Base-by-base conservation (phyloP, 2,888 invertebrate genomes). In the Aethes cnicana region DNA sequence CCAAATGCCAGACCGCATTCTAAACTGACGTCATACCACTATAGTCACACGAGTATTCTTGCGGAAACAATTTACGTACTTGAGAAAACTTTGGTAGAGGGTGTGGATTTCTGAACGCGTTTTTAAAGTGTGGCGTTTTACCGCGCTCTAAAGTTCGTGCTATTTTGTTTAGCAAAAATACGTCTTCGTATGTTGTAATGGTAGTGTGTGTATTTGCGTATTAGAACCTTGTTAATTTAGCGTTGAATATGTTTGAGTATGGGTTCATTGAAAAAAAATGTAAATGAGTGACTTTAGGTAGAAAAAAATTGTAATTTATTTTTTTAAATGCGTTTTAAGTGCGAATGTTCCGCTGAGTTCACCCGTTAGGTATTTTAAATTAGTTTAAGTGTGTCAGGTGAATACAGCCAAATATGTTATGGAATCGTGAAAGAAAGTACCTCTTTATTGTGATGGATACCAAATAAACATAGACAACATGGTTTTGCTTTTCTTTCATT, bases 381-480 rank as follows among this genome's bases (percentile, higher is more conserved):
- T 53, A 42, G 39, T 46, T 14, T 52, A 33, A 44, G 50, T 61
- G 59, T 50, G 47, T 48, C 58, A 63, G 52, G 56, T 59, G 63
- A 47, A 44, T 35, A 41, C 53, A 54, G 53, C 54, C 49, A 54
- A 54, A 42, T 53, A 54, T 47, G 52, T 49, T 41, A 48, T 55
- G 46, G 37, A 53, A 47, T 54, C 35, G 50, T 57, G 58, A 47
- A 47, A 55, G 61, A 58, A 60, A 59, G 61, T 55, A 61, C 59
- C 63, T 71, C 55, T 68, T 60, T 60, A 57, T 76, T 74, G 81
- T 86, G 77, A 82, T 79, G 74, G 63, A 76, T 73, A 77, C 85
- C 84, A 85, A 85, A 86, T 86, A 84, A 81, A 84, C 66, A 74
- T 79, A 75, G 72, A 58, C 59, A 65, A 49, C 46, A 64, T 48